Base-by-base conservation (phyloP, 1,140 invertebrate species). In the Eriosoma lanigerum region DNA sequence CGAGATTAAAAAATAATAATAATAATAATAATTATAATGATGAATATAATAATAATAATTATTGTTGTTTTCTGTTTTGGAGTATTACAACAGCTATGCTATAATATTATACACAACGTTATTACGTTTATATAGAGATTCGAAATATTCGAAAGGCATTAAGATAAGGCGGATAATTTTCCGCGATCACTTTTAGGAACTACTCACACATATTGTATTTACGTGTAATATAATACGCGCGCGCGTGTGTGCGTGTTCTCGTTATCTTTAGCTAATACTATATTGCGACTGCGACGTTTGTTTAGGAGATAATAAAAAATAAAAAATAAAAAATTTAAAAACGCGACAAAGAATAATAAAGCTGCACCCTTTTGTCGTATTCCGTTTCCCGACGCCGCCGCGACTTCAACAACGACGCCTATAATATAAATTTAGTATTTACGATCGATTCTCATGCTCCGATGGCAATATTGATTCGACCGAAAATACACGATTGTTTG, bases 301-400 rank as follows among this genome's bases (percentile, higher is more conserved):
- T 76, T 76, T 56, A 76, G 29, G 15, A 76, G 73, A 76, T 76
- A 72, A 72, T 24, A 62, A 32, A 29, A 48, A 1, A 48, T 4
- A 38, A 38, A 38, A 38, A 38, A 13, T 24, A 62, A 19, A 48
- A 68, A 48, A 68, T 15, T 24, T 32, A 73, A 73, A 73, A 73
- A 73, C 29, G 70, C 70, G 70, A 73, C 70, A 32, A 73, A 73
- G 46, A 73, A 73, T 76, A 68, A 68, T 68, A 68, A 68, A 76
- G 73, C 73, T 76, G 73, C 73, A 38, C 73, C 73, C 73, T 76
- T 76, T 76, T 76, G 66, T 21, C 21, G 32, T 44, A 46, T n/a
- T 48, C 17, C 21, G 21, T 68, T 68, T 68, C 44, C 38, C 66
- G 15, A 38, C 21, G 15, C 44, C 26, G 17, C 17, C 26, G 26